Evolutionary conservation across 2,888 invertebrate genomes (phyloP), one percentile per base, ranked within the genome.

Genomic region (Acheta domesticus): DNA sequence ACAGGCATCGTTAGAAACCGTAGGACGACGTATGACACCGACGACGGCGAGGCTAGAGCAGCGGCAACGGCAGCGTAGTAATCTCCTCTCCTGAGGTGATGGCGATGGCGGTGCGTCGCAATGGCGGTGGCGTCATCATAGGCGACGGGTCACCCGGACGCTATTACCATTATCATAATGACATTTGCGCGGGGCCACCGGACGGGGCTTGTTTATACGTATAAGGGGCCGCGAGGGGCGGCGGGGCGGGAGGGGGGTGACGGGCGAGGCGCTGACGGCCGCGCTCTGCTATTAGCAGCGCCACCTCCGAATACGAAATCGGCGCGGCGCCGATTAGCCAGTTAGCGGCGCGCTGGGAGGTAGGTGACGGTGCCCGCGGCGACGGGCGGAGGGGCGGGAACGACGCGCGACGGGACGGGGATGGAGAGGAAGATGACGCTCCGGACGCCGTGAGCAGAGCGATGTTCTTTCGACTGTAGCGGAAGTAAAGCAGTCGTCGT

Each of bases 101-200:
- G 36, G 16, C n/a, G 62, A 19, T 8, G n/a, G 62, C 12, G 62
- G 16, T 19, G 62, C 62, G 62, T 19, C 62, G 36, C 36, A 0
- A 36, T 8, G 36, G 16, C n/a, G 62, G 4, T 8, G n/a, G 62
- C 62, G 62, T 14, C 62, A n/a, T 19, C 62, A n/a, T 14, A 62
- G 62, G 62, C 14, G 62, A n/a, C 62, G 62, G 16, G 62, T 19
- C 16, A 8, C 36, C 36, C 36, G n/a, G 62, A 62, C 62, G 62
- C 62, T n/a, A 62, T 62, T 62, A 62, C 62, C 62, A 62, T 62
- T 62, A 62, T 62, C 62, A 62, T 62, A 62, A 62, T 62, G n/a
- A 19, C 62, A 62, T 62, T 62, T 62, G 62, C 62, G 3, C 62
- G n/a, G 62, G 62, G 14, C n/a, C 14, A n/a, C 62, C n/a, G 62